Base-by-base conservation (phyloP, 1,140 invertebrate genomes). In the Zaprionus ornatus region DNA sequence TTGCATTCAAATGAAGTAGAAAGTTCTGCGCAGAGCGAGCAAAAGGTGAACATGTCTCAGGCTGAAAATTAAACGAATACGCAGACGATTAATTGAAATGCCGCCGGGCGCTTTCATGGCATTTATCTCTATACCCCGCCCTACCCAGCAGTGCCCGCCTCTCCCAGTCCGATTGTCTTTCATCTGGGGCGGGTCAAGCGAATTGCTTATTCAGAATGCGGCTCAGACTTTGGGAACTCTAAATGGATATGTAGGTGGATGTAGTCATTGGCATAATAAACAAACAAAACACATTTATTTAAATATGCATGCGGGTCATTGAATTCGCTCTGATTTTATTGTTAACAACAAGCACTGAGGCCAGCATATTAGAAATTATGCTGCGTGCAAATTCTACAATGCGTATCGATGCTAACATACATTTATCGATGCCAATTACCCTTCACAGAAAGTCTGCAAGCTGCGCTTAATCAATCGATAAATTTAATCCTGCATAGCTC, bases 1-100 rank as follows among this genome's bases (percentile, higher is more conserved):
- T 66, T 80, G 82, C 70, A 84, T 84, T 84, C 74, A 84, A 84
- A 84, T 84, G 81, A 84, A 84, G 82, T 85, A 84, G 82, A 84
- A 84, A 84, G 82, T 84, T 84, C 81, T 84, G 52, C 62, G 27
- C 54, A 52, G 52, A 62, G 19, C 56, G 25, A 37, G 9, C 50
- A 68, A 66, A 65, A 59, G 40, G 50, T 59, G 62, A 54, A 45
- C 21, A 64, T 25, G 17, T 67, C 37, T 25, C 40, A 55, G 21
- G 48, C 37, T 48, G n/a, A 57, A 75, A 69, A 59, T 56, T 42
- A 66, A 63, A 52, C 25, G 42, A 50, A 70, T 59, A 48, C 52
- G 37, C 10, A 66, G 27, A 59, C 60, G 56, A 71, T 68, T 67
- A 70, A 84, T 84, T 80, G 57, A 75, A 77, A 84, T 84, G 81